Conservation (phyloP, 2,113 vertebrate species). For the Amblyopsis rosae region DNA sequence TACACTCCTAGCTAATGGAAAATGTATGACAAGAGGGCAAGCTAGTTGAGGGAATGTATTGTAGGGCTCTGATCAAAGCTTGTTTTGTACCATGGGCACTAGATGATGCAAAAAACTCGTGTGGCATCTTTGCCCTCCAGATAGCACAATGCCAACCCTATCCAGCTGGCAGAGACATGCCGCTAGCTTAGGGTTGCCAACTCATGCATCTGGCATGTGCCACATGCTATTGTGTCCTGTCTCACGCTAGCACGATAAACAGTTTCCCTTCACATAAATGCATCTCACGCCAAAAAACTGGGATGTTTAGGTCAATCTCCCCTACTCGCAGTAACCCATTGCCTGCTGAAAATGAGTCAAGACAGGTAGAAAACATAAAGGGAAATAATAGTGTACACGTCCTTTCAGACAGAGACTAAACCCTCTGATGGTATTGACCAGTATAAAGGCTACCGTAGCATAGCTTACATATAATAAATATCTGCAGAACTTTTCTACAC, state of each 20-base stretch:
- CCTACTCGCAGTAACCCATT: constrained; percentile 2
- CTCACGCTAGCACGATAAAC: no score
- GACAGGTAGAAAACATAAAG: not conserved
- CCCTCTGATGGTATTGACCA: no score
- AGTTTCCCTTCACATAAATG: no score
- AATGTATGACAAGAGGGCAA: constrained; percentile 7
- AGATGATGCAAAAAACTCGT: constrained; percentile 47
- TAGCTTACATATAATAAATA: no score
- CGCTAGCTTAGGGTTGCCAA: not conserved
- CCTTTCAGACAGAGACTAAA: not conserved
- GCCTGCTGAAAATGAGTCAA: constrained; percentile 12
- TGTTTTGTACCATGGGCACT: constrained; percentile 17
- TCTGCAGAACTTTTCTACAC: no score
- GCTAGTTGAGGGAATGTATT: not conserved
- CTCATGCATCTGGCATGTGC: no score
- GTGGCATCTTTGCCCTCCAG: constrained; percentile 50
- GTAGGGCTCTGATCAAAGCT: not conserved
- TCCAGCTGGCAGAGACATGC: constrained; percentile 15
- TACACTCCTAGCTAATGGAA: constrained; percentile 28
- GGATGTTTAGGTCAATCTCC: no score
- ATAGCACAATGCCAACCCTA: constrained; percentile 42
- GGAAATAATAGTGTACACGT: not conserved
- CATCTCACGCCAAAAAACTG: no score
- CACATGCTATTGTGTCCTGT: no score
- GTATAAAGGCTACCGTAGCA: no score